Conservation (phyloP, 2,797 vertebrate genomes). For the Falco columbarius region DNA sequence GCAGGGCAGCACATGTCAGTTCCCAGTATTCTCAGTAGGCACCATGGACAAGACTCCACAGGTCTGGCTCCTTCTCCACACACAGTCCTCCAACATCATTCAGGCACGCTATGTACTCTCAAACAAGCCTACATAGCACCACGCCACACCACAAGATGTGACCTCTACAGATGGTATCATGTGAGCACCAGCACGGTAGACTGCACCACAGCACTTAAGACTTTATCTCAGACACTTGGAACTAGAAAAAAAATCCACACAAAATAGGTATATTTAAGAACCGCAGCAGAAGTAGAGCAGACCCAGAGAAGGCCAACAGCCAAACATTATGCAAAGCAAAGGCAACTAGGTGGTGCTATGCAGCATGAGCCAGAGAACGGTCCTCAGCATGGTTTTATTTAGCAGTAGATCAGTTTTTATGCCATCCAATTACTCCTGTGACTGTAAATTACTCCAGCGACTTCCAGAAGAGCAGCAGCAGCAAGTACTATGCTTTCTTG, state of each 20-base stretch:
- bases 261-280: not conserved
- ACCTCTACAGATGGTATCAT: rapidly evolving
- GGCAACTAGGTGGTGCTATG: not conserved
- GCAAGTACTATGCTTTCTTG: not conserved
- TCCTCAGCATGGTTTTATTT: not conserved
- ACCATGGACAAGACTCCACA: not conserved
- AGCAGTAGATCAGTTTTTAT: not conserved
- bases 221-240: not conserved
- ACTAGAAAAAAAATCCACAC: not conserved
- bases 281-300: not conserved
- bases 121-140: not conserved
- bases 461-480: not conserved
- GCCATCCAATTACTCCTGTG: not conserved
- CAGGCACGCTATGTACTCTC: not conserved
- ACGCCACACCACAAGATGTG: rapidly evolving
- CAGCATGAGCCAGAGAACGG: not conserved
- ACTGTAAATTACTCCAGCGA: not conserved
- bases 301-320: not conserved
- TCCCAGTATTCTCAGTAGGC: not conserved
- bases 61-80: not conserved
- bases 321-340: not conserved
- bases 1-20: rapidly evolving
- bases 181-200: not conserved
- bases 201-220: not conserved
- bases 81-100: not conserved